Evolutionary conservation across 1,140 invertebrate species (phyloP).

Genomic region (Platorchestia sp.): DNA sequence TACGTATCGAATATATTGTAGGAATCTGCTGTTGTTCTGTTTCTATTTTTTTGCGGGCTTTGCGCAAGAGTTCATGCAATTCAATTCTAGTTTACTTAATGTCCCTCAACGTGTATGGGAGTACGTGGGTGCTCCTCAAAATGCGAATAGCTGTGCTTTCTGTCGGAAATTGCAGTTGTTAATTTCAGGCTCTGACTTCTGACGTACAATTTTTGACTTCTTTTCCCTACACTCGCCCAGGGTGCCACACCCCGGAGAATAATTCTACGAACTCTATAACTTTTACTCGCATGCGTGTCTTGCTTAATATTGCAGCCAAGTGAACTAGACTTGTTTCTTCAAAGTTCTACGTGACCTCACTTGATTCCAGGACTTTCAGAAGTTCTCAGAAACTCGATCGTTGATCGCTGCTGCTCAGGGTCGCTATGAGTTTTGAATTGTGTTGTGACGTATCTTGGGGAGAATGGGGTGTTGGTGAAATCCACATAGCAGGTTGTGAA

Average conservation of each 20-base stretch:
- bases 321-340: not conserved
- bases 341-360: not conserved
- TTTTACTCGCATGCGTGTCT: not conserved
- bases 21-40: no score
- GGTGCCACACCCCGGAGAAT: not conserved
- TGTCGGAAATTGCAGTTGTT: no score
- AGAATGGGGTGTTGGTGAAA: not conserved
- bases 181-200: no score
- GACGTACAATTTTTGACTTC: not conserved
- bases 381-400: not conserved
- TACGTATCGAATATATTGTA: no score
- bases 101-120: no score
- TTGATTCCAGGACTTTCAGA: not conserved
- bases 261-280: not conserved
- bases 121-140: no score
- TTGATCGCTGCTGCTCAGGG: not conserved
- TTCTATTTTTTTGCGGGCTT: no score
- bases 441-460: not conserved
- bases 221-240: not conserved
- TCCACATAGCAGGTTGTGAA: not conserved
- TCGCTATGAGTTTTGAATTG: not conserved
- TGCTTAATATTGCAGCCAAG: not conserved
- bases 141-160: no score
- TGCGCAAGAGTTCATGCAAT: no score
- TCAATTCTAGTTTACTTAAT: no score